Evolutionary conservation across 2,113 vertebrate species (phyloP), one percentile per base, ranked within the genome.

Genomic region (Tursiops truncatus): DNA sequence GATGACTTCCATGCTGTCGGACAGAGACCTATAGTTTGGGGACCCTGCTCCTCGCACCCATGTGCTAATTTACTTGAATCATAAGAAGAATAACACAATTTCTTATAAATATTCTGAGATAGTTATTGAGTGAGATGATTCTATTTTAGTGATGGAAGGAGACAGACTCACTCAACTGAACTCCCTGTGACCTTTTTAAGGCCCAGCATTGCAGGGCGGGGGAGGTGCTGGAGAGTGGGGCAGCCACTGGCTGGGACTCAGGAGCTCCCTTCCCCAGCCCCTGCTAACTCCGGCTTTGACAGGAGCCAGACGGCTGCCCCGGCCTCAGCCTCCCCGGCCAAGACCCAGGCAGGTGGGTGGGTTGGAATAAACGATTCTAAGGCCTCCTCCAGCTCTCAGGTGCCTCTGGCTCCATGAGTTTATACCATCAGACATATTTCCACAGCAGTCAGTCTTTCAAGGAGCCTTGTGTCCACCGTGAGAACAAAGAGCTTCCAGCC

Each of bases 271-370:
- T 44, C 50, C 25, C 12, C 6, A 8, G 2, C 10, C 8, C 50
- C 17, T 62, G 8, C 41, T n/a, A 1, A 86, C 17, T 56, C 23
- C 5, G 20, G 5, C n/a, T 41, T 77, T 67, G 53, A n/a, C 53
- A 23, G 33, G 50, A 62, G 25, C 36, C 7, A 0, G 80, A 1
- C 0, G 21, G 26, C 6, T 14, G 17, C 15, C 53, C 11, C 0
- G 38, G 26, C 33, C 21, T 38, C 36, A 12, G 94, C 26, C 53
- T 47, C 44, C 53, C 38, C 33, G 0, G 1, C 56, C 41, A 60
- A 80, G 65, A 38, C n/a, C 7, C 21, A 36, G n/a, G 25, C 20
- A 25, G 33, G 14, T 0, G 33, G 36, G 41, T 3, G 44, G 36
- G 50, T 6, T 13, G 41, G 23, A 50, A 53, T 7, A 28, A n/a